Evolutionary conservation across 2,113 vertebrate species (phyloP).

Genomic region (Oncorhynchus keta): DNA sequence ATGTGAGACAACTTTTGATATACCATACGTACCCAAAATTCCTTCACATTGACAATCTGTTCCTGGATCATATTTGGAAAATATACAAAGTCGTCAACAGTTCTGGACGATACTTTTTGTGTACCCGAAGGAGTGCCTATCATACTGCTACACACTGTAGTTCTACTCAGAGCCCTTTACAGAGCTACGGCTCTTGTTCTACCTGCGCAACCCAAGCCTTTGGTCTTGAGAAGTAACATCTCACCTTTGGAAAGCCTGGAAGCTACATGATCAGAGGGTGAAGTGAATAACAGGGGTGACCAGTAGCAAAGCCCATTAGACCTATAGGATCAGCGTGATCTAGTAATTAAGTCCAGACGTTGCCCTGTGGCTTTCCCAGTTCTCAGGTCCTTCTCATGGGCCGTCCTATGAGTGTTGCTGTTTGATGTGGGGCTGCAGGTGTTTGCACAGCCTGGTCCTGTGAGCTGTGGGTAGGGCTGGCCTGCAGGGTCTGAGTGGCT

Average conservation of each 20-base stretch:
- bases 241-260: not conserved
- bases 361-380: not conserved
- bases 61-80: no score
- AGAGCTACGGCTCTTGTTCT: no score
- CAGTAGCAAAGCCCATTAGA: not conserved
- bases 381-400: no score
- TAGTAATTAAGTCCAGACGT: not conserved
- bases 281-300: not conserved
- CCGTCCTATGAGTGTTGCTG: not conserved
- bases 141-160: no score
- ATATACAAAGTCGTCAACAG: no score
- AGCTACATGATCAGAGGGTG: not conserved
- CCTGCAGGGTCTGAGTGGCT: not conserved
- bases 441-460: constrained; percentile 4
- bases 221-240: not conserved
- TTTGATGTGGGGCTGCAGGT: constrained; percentile 21
- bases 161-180: no score
- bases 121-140: no score
- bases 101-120: no score
- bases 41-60: no score
- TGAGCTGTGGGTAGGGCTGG: not conserved
- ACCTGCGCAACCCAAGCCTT: not conserved
- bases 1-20: no score
- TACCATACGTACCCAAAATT: no score
- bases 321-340: not conserved